These are phyloP conservation scores for Copsychus sechellarum DNA, from an alignment of 2,113 vertebrate species.

Conservation along the genomic window DNA sequence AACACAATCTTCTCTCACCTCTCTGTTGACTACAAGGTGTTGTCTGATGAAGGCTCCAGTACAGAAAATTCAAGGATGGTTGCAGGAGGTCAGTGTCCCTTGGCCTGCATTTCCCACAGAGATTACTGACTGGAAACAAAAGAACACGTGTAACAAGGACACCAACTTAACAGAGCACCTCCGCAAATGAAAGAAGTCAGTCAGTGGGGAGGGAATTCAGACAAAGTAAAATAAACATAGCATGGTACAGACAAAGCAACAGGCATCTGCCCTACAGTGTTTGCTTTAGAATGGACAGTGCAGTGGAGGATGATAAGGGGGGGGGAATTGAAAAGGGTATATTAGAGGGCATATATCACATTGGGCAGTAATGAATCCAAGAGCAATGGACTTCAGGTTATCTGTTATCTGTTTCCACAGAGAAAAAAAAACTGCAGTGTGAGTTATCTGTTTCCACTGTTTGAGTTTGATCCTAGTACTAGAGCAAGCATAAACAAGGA, in stretches of 20 bases:
- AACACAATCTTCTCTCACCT: slow-evolving; percentile 75
- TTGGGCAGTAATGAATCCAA: neutral
- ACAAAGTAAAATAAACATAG: neutral
- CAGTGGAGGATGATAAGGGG: neutral
- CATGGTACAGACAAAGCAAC: neutral
- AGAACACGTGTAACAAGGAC: neutral
- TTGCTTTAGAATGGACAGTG: neutral
- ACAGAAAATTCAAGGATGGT: slow-evolving; percentile 89
- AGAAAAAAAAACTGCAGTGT: neutral
- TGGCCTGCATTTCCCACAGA: slow-evolving; percentile 81
- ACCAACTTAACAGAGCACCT: neutral
- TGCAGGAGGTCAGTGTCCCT: slow-evolving; percentile 77
- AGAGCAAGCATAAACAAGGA: neutral
- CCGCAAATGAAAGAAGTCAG: neutral
- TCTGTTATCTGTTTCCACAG: neutral
- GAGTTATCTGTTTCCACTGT: neutral
- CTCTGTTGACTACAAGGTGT: slow-evolving; percentile 80
- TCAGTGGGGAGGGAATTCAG: neutral
- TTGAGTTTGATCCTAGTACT: neutral
- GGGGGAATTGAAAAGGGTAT: neutral
- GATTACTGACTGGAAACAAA: slow-evolving; percentile 83
- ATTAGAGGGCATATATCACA: neutral
- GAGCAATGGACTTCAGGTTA: neutral
- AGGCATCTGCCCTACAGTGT: neutral
- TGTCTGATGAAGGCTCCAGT: slow-evolving; percentile 85